A percentile compares a stretch with the other conserved stretches of the same genome.
These are phyloP conservation scores for Crotalus horridus DNA, from an alignment of 2,113 vertebrate species.

Conservation along the genomic window DNA sequence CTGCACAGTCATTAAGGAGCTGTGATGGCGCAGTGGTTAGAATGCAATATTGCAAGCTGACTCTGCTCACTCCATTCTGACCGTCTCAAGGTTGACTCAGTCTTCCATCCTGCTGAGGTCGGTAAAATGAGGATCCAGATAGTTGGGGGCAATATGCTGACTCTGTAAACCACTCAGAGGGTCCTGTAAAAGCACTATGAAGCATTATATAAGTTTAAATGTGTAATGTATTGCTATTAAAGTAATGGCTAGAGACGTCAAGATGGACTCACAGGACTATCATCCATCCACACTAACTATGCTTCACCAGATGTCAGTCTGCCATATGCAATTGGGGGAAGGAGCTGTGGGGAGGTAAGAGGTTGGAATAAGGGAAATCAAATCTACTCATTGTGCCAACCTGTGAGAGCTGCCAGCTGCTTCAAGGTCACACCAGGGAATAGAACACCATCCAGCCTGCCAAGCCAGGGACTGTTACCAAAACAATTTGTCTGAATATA, in stretches of 20 bases:
- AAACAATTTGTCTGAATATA: background rate
- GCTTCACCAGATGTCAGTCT: too few relatives aligned
- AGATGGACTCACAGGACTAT: too few relatives aligned
- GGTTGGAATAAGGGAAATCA: too few relatives aligned
- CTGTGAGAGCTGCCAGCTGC: background rate
- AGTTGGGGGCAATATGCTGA: background rate
- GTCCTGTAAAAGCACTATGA: background rate
- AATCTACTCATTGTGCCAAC: too few relatives aligned
- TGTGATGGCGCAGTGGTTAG: background rate
- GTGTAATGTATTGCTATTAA: background rate
- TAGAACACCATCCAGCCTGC: background rate
- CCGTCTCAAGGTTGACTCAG: background rate
- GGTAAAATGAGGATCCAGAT: background rate
- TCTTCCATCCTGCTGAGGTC: background rate
- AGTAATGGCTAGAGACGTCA: background rate
- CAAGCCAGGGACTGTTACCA: background rate
- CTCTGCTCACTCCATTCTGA: background rate
- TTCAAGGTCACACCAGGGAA: background rate
- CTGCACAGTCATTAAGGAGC: background rate
- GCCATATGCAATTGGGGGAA: too few relatives aligned
- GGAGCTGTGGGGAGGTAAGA: too few relatives aligned
- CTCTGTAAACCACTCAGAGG: background rate
- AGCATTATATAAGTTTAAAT: too few relatives aligned
- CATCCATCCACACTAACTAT: too few relatives aligned
- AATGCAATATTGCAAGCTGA: background rate